A percentile compares a stretch with the other conserved stretches of the same genome.
Conservation (phyloP, 2,888 invertebrate species). For the Gonocerus acuteangulatus region DNA sequence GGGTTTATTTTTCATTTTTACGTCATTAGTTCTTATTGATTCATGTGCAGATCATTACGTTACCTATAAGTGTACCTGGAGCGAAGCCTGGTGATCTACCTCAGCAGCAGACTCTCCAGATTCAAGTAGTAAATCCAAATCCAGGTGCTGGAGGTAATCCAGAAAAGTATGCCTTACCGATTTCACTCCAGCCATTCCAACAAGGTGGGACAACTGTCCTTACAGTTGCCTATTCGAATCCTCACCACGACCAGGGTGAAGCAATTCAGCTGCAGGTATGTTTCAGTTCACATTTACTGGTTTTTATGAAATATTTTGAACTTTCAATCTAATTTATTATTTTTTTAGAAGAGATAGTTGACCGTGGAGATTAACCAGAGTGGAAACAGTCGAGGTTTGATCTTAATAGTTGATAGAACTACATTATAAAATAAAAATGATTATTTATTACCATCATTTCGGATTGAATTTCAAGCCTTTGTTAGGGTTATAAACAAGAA, state of each 20-base stretch:
- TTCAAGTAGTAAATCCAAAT: constrained; percentile 61
- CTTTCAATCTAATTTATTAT: no score
- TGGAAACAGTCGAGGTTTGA: no score
- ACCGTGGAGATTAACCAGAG: no score
- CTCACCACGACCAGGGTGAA: constrained; percentile 36
- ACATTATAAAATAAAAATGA: no score
- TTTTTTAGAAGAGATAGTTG: no score
- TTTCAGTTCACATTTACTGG: no score
- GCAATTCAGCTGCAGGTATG: constrained; percentile 40
- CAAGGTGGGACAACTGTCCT: constrained; percentile 60
- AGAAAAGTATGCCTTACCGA: constrained; percentile 44
- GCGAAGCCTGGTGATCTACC: constrained; percentile 56
- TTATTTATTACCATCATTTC: no score
- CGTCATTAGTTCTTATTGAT: no score
- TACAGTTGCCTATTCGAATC: constrained; percentile 61
- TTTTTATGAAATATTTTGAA: neutral
- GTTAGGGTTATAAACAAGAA: no score
- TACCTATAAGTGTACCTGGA: constrained; percentile 70
- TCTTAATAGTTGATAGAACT: no score
- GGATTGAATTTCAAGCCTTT: no score
- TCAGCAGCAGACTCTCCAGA: constrained; percentile 62
- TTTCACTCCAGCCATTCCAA: constrained; percentile 66
- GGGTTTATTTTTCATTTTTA: no score
- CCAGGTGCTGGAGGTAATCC: constrained; percentile 33
- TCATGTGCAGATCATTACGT: constrained; percentile 58